Evolutionary conservation across 1,140 invertebrate genomes (phyloP).

Genomic region (Lepidurus apus): DNA sequence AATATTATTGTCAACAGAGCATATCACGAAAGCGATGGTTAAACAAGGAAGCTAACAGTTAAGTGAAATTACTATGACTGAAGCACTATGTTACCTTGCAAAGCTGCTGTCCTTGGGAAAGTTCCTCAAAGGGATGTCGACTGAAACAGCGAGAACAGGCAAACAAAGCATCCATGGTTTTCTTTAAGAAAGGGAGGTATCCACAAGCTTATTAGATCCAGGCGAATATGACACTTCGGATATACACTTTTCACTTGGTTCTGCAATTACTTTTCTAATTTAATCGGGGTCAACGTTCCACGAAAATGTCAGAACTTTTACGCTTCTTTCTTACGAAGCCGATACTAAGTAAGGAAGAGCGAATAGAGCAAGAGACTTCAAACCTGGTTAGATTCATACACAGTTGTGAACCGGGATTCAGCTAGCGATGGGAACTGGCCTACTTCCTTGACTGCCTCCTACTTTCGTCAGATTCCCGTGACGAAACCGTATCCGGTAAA

Average conservation of each 20-base stretch:
- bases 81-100: constrained; percentile 75
- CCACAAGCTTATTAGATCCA: neutral
- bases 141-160: constrained; percentile 92
- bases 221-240: neutral
- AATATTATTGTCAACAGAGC: neutral
- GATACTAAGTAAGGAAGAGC: neutral
- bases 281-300: neutral
- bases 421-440: no score
- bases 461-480: no score
- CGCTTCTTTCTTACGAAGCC: constrained; percentile 3
- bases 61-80: neutral
- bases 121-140: constrained; percentile 89
- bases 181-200: neutral
- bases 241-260: constrained; percentile 11
- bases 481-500: no score
- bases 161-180: constrained; percentile 59
- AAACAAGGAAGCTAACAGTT: neutral
- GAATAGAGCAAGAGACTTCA: neutral
- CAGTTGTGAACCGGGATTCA: neutral
- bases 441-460: no score
- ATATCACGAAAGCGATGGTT: neutral
- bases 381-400: neutral
- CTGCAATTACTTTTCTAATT: neutral
- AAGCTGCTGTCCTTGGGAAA: constrained; percentile 87
- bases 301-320: constrained; percentile 2